Percentiles rank a stretch among this genome's conserved stretches.
Conservation (phyloP, 1,140 invertebrate genomes). For the Orius laevigatus region DNA sequence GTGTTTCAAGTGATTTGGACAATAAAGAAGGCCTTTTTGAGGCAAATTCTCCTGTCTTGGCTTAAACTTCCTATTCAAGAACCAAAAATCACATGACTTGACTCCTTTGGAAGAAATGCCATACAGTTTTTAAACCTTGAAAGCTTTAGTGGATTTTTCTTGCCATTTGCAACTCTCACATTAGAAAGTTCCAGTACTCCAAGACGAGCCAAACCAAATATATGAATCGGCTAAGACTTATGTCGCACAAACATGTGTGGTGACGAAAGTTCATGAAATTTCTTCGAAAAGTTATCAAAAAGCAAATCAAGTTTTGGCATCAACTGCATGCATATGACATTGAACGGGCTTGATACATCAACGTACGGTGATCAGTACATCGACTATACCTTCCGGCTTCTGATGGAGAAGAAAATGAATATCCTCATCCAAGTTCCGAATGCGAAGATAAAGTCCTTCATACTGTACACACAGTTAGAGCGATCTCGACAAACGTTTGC, state of each 20-base stretch:
- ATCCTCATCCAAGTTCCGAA: slow-evolving; percentile 32
- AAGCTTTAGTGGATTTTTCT: too few relatives aligned
- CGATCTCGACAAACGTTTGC: slow-evolving; percentile 47
- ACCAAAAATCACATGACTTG: too few relatives aligned
- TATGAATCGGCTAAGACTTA: slow-evolving; percentile 58
- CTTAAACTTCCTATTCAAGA: too few relatives aligned
- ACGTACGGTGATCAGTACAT: slow-evolving; percentile 58
- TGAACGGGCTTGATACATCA: slow-evolving; percentile 49
- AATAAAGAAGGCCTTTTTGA: too few relatives aligned
- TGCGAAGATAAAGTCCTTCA: slow-evolving; percentile 45
- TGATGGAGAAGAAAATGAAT: slow-evolving; percentile 21
- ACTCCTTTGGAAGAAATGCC: too few relatives aligned
- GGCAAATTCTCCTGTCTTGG: too few relatives aligned
- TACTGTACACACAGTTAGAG: slow-evolving; percentile 48
- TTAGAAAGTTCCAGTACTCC: too few relatives aligned
- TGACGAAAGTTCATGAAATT: slow-evolving; percentile 48
- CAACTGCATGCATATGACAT: slow-evolving; percentile 33
- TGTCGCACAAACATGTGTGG: slow-evolving; percentile 40
- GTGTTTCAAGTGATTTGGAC: too few relatives aligned
- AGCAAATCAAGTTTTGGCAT: too few relatives aligned
- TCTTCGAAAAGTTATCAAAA: slow-evolving; percentile 34
- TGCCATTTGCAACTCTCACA: too few relatives aligned
- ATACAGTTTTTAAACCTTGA: too few relatives aligned
- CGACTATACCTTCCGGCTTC: slow-evolving; percentile 49
- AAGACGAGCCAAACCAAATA: too few relatives aligned